Conservation (phyloP, 2,797 vertebrate species). For the Xenops minutus region DNA sequence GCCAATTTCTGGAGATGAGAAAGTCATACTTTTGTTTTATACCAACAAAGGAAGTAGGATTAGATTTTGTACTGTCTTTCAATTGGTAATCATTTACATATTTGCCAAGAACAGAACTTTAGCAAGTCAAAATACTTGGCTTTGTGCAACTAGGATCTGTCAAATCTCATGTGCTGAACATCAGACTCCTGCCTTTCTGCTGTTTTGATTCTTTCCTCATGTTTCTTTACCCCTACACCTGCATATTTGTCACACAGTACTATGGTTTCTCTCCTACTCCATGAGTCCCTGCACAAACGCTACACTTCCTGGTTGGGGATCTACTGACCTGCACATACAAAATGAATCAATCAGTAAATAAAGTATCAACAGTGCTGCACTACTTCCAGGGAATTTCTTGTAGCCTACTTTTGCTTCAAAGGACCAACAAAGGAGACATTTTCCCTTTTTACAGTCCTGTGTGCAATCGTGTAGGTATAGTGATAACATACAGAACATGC, state of each 20-base stretch:
- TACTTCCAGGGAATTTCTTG: neutral
- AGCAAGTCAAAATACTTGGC: neutral
- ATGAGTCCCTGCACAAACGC: neutral
- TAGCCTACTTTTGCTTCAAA: neutral
- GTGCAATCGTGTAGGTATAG: neutral
- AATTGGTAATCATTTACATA: neutral
- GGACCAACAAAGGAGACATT: neutral
- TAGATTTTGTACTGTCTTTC: neutral
- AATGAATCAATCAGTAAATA: neutral
- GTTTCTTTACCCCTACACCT: neutral
- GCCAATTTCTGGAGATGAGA: neutral
- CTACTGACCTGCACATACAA: neutral
- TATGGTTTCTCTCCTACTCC: neutral
- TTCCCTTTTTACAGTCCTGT: neutral
- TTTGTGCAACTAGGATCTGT: neutral
- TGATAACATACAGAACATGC: neutral
- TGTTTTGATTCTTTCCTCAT: neutral
- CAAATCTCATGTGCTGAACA: accelerated
- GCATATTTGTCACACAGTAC: neutral
- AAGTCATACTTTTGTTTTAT: neutral
- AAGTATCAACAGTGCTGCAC: neutral
- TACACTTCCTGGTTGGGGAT: neutral
- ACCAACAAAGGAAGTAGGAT: neutral
- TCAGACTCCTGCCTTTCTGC: neutral
- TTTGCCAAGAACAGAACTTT: neutral